These are phyloP conservation scores for Brachynemurus nebulosus DNA, from an alignment of 2,888 invertebrate genomes.

Conservation along the genomic window DNA sequence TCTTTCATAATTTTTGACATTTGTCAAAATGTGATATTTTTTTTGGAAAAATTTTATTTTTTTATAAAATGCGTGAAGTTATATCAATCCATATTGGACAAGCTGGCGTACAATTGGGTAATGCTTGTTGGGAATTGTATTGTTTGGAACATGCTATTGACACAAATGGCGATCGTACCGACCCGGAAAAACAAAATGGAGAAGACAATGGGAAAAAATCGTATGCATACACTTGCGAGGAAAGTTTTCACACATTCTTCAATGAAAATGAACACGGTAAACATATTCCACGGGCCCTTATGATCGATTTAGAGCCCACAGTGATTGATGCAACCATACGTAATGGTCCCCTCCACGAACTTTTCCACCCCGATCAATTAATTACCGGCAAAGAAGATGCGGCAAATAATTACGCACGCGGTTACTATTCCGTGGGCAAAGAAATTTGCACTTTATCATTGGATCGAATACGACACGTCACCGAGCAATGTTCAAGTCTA, in stretches of 20 bases:
- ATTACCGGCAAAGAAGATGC: conserved; percentile 5
- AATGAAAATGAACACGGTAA: neutral
- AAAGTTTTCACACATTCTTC: conserved; percentile 4
- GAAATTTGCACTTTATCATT: neutral
- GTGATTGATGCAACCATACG: conserved; percentile 4
- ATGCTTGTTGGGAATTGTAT: too few relatives aligned
- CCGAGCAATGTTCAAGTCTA: conserved; percentile 75
- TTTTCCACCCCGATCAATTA: neutral
- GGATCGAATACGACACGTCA: conserved; percentile 56
- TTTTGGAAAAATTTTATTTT: too few relatives aligned
- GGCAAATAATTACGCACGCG: conserved; percentile 4
- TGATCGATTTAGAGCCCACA: conserved; percentile 2
- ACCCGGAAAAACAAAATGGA: too few relatives aligned
- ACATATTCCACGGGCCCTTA: neutral
- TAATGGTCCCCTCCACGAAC: neutral
- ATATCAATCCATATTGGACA: conserved; percentile 70
- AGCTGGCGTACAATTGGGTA: conserved; percentile 68
- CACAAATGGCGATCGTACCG: conserved; percentile 57
- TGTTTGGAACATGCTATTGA: conserved; percentile 64
- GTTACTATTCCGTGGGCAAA: conserved; percentile 1
- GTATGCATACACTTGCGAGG: too few relatives aligned
- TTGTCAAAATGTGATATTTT: too few relatives aligned
- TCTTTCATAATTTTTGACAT: too few relatives aligned
- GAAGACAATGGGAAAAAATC: too few relatives aligned
- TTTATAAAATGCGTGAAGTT: conserved; percentile 59